A percentile compares a stretch with the other conserved stretches of the same genome.
Conservation (phyloP, 2,888 invertebrate species). For the Melieria omissa region DNA sequence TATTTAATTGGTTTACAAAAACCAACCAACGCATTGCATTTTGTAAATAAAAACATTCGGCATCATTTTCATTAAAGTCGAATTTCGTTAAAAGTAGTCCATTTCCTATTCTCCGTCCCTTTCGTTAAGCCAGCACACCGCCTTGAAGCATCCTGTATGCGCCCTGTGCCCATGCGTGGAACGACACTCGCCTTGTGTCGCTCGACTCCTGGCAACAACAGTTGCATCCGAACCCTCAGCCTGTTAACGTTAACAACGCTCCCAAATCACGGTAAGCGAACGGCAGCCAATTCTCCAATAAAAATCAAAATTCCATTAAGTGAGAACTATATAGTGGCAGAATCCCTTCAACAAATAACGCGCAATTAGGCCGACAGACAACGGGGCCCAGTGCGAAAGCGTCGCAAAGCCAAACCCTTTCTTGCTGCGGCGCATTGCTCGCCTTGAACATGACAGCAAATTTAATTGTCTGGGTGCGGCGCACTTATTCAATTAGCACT, state of each 20-base stretch:
- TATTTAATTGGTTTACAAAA: too few species aligned
- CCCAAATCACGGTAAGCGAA: constrained; percentile 50
- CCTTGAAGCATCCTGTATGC: constrained; percentile 40
- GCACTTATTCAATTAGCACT: constrained; percentile 34
- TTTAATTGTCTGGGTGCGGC: constrained; percentile 49
- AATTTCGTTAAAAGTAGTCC: too few species aligned
- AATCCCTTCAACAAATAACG: constrained; percentile 13
- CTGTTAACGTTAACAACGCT: constrained; percentile 47
- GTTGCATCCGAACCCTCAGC: constrained; percentile 62
- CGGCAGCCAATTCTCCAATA: background rate
- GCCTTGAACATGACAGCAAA: constrained; percentile 2
- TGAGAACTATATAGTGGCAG: constrained; percentile 15
- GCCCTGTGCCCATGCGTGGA: constrained; percentile 32
- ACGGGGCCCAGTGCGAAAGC: background rate
- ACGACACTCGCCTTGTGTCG: constrained; percentile 52
- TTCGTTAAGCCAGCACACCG: background rate
- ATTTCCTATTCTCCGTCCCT: background rate
- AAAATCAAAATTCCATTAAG: constrained; percentile 5
- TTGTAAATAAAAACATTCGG: too few species aligned
- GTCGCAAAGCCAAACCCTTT: constrained; percentile 44
- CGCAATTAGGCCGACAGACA: constrained; percentile 7
- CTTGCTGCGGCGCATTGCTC: constrained; percentile 16
- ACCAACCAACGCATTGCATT: too few species aligned
- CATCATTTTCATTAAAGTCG: too few species aligned
- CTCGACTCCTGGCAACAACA: constrained; percentile 50